Conservation (phyloP, 2,888 invertebrate genomes). For the Carabus problematicus region DNA sequence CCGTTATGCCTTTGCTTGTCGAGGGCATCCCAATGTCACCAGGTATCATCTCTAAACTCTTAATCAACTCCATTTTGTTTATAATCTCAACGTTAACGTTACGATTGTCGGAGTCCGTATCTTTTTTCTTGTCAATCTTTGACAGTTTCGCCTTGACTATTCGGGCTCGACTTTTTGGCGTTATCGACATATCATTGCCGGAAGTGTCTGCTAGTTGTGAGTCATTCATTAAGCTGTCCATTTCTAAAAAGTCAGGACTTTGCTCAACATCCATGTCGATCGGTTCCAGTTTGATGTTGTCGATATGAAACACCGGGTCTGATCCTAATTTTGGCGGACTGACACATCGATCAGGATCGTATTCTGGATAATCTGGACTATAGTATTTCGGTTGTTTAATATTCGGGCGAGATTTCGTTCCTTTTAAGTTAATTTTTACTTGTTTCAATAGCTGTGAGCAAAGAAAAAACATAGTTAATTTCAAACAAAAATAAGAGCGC, state of each 20-base stretch:
- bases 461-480: neutral
- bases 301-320: slow-evolving; percentile 47
- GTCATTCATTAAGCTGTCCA: slow-evolving; percentile 19
- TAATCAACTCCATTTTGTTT: neutral
- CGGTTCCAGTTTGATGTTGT: slow-evolving; percentile 56
- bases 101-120: no score
- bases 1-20: slow-evolving; percentile 24
- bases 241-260: slow-evolving; percentile 28
- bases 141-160: neutral
- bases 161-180: neutral
- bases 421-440: slow-evolving; percentile 53
- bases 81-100: neutral
- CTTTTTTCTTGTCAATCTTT: neutral
- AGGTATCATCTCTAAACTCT: neutral
- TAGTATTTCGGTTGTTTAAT: slow-evolving; percentile 58
- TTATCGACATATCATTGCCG: neutral
- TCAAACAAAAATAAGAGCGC: neutral
- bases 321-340: slow-evolving; percentile 36
- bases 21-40: neutral
- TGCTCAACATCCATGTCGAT: slow-evolving; percentile 50
- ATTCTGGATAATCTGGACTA: slow-evolving; percentile 50
- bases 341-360: slow-evolving; percentile 46
- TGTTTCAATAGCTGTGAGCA: slow-evolving; percentile 54
- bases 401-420: slow-evolving; percentile 57
- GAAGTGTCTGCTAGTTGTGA: neutral